These are phyloP conservation scores for Corythoichthys intestinalis DNA, from an alignment of 2,113 vertebrate genomes.

Conservation along the genomic window DNA sequence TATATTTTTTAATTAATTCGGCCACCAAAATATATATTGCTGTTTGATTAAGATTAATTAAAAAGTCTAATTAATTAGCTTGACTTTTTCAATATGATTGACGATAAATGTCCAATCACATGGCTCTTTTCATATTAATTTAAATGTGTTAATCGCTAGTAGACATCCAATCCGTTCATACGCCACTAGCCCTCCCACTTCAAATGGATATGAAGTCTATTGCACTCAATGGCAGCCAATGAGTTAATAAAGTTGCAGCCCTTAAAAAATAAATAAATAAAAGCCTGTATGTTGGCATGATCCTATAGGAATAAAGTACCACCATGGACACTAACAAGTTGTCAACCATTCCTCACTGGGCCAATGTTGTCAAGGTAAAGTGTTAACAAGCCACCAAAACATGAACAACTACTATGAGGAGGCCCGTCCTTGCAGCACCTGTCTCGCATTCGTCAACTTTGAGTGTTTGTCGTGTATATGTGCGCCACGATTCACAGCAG, in stretches of 20 bases:
- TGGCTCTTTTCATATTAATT: too few relatives aligned
- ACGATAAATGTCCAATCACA: too few relatives aligned
- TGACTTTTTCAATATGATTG: too few relatives aligned
- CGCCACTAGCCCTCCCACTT: too few relatives aligned
- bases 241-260: too few relatives aligned
- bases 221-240: background rate
- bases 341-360: background rate
- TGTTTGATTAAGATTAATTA: too few relatives aligned
- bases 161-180: too few relatives aligned
- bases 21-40: too few relatives aligned
- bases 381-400: conserved; percentile 7
- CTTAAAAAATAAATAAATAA: background rate
- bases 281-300: background rate
- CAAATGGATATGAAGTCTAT: too few relatives aligned
- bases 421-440: conserved; percentile 35
- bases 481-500: conserved; percentile 44
- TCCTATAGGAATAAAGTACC: background rate
- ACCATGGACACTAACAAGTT: background rate
- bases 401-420: conserved; percentile 6
- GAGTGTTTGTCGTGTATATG: conserved; percentile 9
- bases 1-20: too few relatives aligned
- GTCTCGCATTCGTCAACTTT: conserved; percentile 38
- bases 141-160: too few relatives aligned
- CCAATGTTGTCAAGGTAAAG: background rate
- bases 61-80: too few relatives aligned